Conservation (phyloP, 2,888 invertebrate genomes). For the Tinea pellionella region DNA sequence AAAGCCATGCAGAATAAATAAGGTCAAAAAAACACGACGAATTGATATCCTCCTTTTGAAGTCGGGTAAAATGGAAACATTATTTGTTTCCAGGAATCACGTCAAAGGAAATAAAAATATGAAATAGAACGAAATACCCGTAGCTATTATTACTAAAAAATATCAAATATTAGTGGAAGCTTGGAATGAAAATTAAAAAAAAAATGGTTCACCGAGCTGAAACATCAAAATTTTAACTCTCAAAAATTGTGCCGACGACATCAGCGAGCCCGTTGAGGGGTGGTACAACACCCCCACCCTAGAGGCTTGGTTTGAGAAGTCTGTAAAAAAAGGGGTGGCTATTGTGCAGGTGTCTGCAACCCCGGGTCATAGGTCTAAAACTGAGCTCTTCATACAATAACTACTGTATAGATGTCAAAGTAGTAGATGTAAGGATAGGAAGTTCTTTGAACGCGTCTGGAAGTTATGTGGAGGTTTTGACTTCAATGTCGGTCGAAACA, state of each 20-base stretch:
- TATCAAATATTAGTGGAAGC: background rate
- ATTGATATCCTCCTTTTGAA: too few species aligned
- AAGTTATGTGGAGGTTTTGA: too few species aligned
- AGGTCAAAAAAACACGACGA: too few species aligned
- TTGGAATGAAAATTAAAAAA: background rate
- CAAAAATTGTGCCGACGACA: conserved; percentile 19
- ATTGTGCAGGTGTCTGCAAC: conserved; percentile 10
- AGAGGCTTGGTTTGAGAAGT: conserved; percentile 1
- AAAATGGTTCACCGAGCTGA: conserved; percentile 11
- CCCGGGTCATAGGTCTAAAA: conserved; percentile 6
- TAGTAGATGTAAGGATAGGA: too few species aligned
- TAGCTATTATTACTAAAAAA: background rate
- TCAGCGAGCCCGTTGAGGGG: background rate
- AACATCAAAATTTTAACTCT: conserved; percentile 32
- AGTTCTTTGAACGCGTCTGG: too few species aligned
- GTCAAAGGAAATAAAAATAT: too few species aligned
- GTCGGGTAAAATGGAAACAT: too few species aligned
- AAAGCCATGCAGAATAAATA: too few species aligned
- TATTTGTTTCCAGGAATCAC: too few species aligned
- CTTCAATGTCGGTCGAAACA: too few species aligned
- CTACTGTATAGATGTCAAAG: background rate
- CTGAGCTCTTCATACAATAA: background rate
- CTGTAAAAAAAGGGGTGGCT: conserved; percentile 8
- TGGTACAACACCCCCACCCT: background rate
- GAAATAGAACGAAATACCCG: too few species aligned